Conservation (phyloP, 1,140 invertebrate genomes). For the Ephestia elutella region DNA sequence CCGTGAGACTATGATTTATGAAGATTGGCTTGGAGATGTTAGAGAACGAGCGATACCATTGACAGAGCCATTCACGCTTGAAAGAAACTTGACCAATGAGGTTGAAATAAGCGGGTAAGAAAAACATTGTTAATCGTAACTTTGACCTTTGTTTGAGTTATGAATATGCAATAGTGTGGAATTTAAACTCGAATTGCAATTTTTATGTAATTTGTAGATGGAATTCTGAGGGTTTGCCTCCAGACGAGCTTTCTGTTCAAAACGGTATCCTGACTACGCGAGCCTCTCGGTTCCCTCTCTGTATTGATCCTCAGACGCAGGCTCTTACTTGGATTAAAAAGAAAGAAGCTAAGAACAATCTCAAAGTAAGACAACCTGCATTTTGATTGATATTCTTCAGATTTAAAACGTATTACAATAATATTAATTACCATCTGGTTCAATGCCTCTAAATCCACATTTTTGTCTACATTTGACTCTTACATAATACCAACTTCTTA, state of each 20-base stretch:
- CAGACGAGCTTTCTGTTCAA: constrained; percentile 93
- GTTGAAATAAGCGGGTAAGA: constrained; percentile 85
- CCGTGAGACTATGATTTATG: constrained; percentile 86
- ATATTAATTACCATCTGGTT: too few relatives aligned
- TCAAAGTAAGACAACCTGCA: constrained; percentile 77
- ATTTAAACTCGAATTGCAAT: background rate
- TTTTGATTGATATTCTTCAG: too few relatives aligned
- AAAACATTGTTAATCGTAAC: background rate
- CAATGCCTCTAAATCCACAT: too few relatives aligned
- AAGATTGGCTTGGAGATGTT: constrained; percentile 85
- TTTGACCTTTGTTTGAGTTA: too few relatives aligned
- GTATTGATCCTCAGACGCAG: constrained; percentile 93
- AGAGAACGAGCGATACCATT: constrained; percentile 81
- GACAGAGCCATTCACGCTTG: constrained; percentile 79
- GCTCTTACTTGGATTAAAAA: constrained; percentile 92
- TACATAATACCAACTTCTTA: too few relatives aligned
- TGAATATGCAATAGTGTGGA: too few relatives aligned
- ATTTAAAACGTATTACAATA: too few relatives aligned
- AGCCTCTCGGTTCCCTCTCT: constrained; percentile 87
- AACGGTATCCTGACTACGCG: constrained; percentile 90
- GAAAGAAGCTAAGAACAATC: constrained; percentile 85
- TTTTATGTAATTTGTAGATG: constrained; percentile 75
- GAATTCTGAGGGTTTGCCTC: constrained; percentile 90
- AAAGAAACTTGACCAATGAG: constrained; percentile 85
- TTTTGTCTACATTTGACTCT: too few relatives aligned